A percentile compares a stretch with the other conserved stretches of the same genome.
phyloP scores from a whole-genome alignment of 2,888 invertebrate genomes.

The Bombyx huttoni region DNA sequence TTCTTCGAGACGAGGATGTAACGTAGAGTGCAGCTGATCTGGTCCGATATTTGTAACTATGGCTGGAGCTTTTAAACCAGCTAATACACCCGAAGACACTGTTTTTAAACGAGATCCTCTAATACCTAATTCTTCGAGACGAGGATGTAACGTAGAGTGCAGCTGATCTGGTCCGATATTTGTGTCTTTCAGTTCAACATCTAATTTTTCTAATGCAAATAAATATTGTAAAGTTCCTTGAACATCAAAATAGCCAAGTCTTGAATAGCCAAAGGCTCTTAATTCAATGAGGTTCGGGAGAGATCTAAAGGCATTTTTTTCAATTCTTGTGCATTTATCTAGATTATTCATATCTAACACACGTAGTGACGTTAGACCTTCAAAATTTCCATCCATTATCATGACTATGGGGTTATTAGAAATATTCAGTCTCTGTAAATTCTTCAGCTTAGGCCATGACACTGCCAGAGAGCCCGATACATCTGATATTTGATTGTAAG shows the following conservation, averaged over 20 bases:
- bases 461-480: conserved; percentile 74
- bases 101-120: conserved; percentile 82
- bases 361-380: conserved; percentile 77
- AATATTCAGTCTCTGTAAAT: conserved; percentile 82
- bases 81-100: conserved; percentile 86
- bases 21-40: conserved; percentile 83
- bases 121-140: conserved; percentile 80
- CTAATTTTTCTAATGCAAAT: conserved; percentile 80
- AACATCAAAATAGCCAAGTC: conserved; percentile 88
- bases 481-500: conserved; percentile 77
- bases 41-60: conserved; percentile 83
- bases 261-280: conserved; percentile 82
- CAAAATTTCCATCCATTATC: conserved; percentile 84
- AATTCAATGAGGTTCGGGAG: conserved; percentile 79
- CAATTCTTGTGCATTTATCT: conserved; percentile 80
- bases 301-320: conserved; percentile 84
- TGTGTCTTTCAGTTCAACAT: conserved; percentile 89
- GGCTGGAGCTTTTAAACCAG: conserved; percentile 82
- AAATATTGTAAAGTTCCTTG: conserved; percentile 85
- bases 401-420: conserved; percentile 86
- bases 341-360: conserved; percentile 78
- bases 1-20: conserved; percentile 83
- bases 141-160: conserved; percentile 83
- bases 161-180: conserved; percentile 86
- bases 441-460: conserved; percentile 79